These are phyloP conservation scores for Perognathus longimembris DNA, from an alignment of 2,113 vertebrate species.

Conservation along the genomic window DNA sequence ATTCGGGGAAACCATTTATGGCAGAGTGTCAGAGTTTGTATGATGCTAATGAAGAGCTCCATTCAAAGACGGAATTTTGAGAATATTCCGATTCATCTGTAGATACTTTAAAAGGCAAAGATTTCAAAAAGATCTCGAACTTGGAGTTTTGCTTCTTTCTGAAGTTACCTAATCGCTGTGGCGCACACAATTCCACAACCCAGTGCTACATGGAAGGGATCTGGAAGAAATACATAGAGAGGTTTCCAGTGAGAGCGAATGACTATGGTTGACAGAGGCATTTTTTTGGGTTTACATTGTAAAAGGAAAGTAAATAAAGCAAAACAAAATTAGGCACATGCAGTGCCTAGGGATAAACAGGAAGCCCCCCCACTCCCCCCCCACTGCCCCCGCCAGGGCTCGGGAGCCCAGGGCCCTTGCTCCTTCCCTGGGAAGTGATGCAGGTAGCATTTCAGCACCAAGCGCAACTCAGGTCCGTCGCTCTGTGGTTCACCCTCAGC, in stretches of 20 bases:
- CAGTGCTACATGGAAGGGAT: neutral
- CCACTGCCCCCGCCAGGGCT: too few relatives aligned
- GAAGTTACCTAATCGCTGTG: neutral
- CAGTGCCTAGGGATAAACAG: neutral
- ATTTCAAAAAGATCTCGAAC: neutral
- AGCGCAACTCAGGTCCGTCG: neutral
- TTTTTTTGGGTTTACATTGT: too few relatives aligned
- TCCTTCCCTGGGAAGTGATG: neutral
- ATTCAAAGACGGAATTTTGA: neutral
- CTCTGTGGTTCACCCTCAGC: neutral
- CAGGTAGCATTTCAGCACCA: neutral
- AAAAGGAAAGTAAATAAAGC: too few relatives aligned
- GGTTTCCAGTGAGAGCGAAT: neutral
- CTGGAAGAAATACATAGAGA: neutral
- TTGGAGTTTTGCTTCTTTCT: slow-evolving; percentile 15
- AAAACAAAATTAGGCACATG: neutral
- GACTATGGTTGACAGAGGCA: neutral
- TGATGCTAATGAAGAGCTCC: neutral
- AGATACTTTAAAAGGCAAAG: neutral
- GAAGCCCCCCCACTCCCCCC: too few relatives aligned
- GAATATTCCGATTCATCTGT: neutral
- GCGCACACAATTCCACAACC: neutral
- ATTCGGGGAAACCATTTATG: neutral
- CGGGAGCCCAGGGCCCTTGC: neutral
- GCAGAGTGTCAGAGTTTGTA: neutral